Conservation (phyloP, 2,113 vertebrate species). For the Spheniscus mendiculus region DNA sequence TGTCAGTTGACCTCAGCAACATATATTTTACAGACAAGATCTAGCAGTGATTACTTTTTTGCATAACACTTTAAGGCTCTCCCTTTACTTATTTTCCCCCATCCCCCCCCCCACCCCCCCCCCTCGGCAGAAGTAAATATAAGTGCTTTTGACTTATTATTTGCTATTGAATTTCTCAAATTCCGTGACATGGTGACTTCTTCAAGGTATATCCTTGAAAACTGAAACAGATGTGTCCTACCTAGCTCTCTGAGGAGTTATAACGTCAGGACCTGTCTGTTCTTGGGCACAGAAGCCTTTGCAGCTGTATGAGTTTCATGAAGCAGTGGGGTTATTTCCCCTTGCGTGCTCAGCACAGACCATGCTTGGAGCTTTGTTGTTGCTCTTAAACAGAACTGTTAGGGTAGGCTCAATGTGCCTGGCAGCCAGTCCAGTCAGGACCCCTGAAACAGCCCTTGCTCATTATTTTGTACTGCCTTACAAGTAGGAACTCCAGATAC, state of each 20-base stretch:
- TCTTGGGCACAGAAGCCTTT: neutral
- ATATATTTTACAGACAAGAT: neutral
- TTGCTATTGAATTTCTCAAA: neutral
- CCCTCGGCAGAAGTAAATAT: neutral
- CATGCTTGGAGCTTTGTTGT: neutral
- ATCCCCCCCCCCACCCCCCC: accelerated
- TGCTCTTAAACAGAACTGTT: neutral
- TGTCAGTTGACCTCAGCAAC: neutral
- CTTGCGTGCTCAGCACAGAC: neutral
- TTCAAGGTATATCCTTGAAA: neutral
- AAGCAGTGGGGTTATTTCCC: neutral
- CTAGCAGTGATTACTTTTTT: neutral
- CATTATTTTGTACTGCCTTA: neutral
- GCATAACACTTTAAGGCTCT: neutral
- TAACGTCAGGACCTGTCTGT: neutral
- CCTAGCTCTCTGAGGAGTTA: neutral
- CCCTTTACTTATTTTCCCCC: neutral
- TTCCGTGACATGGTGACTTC: neutral
- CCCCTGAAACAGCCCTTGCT: neutral
- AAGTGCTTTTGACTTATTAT: neutral
- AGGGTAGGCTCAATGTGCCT: neutral
- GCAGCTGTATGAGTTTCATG: neutral
- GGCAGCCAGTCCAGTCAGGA: neutral
- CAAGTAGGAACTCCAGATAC: neutral
- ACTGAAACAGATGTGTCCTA: neutral